Evolutionary conservation across 1,140 invertebrate species (phyloP), one percentile per base, ranked within the genome.

Genomic region (Halictus rubicundus): DNA sequence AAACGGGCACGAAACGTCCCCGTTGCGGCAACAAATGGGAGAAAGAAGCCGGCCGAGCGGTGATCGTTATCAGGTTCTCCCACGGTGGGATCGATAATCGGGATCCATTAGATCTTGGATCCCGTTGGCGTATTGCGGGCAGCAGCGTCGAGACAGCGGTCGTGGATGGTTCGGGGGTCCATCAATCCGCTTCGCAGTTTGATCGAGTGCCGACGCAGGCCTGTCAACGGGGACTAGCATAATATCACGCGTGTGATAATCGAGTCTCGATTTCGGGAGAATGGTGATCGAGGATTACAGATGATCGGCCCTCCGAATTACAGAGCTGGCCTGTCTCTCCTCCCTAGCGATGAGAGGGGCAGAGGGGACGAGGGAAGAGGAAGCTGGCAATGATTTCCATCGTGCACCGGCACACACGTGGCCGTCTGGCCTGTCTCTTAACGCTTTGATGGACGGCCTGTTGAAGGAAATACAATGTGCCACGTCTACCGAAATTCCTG

Each of bases 151-250:
- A 19, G 16, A 42, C 12, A 42, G 52, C n/a, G 19, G 32, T 21
- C 21, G 0, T 7, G 68, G 21, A 46, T 54, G 49, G 68, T 66
- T 8, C 25, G 39, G 27, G 42, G 23, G 60, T 76, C 78, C 78
- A 80, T 80, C 78, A 76, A 80, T 80, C 72, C 73, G 61, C 39
- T 78, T 70, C 82, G 75, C 59, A 65, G 70, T 69, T 71, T 81
- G 80, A 84, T 69, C 57, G 69, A 80, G 70, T 69, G 73, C 57
- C 80, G 71, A 68, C 78, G 78, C 54, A 73, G 70, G 59, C 63
- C 70, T 79, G 78, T 79, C 78, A 79, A 27, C 63, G n/a, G n/a
- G 63, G 27, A n/a, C 49, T 49, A 73, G 78, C 70, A 79, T 79
- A 79, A 74, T 79, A 74, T 79, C 78, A 68, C 78, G 71, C 71